These are phyloP conservation scores for Ectemnius lituratus DNA, from an alignment of 2,888 invertebrate species.

Conservation along the genomic window DNA sequence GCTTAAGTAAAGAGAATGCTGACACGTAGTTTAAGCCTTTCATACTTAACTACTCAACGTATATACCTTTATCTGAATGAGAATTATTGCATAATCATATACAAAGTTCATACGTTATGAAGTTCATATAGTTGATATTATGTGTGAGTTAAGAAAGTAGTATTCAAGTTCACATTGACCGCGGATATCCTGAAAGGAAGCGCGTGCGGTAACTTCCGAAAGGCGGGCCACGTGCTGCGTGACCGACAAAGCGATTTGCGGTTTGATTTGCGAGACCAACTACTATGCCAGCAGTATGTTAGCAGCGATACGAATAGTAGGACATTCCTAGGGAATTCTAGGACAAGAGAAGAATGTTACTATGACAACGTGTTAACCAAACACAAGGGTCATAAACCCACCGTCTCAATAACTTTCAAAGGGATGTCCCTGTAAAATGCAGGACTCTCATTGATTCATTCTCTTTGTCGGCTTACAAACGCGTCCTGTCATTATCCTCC, in stretches of 20 bases:
- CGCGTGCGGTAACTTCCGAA: slow-evolving; percentile 17
- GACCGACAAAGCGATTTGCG: slow-evolving; percentile 33
- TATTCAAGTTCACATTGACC: no score
- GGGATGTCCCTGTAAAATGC: slow-evolving; percentile 6
- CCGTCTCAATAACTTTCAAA: slow-evolving; percentile 12
- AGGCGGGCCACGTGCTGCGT: slow-evolving; percentile 23
- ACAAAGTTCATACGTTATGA: no score
- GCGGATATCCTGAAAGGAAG: slow-evolving; percentile 1
- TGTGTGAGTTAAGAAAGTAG: no score
- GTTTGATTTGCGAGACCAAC: slow-evolving; percentile 13
- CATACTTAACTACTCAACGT: no score
- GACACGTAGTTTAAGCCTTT: no score
- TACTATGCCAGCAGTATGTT: no score
- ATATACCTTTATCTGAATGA: no score
- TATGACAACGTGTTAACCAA: slow-evolving; percentile 49
- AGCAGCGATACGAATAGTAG: no score
- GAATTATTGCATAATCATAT: no score
- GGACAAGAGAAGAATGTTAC: slow-evolving; percentile 52
- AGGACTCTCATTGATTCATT: slow-evolving; percentile 14
- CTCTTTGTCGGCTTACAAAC: neutral
- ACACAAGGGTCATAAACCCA: slow-evolving; percentile 32
- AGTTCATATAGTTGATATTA: no score
- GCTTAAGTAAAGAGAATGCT: no score
- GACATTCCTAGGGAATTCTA: slow-evolving; percentile 47
- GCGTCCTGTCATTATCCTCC: neutral